Percentiles rank a stretch among this genome's conserved stretches.
phyloP scores from a whole-genome alignment of 2,888 invertebrate genomes.

The Lepidochrysops patricia region DNA sequence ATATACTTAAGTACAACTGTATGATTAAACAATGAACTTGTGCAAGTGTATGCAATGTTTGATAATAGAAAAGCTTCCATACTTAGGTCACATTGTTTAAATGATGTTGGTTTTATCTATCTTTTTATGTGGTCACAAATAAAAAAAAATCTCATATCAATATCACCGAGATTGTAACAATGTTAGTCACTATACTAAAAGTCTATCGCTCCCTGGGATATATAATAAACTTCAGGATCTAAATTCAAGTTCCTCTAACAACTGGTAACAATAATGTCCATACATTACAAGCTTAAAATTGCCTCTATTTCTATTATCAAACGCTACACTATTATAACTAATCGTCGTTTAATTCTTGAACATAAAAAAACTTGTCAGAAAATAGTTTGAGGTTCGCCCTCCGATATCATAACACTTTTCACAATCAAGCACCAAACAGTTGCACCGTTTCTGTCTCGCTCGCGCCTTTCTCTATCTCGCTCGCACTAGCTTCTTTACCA shows the following conservation, averaged over 20 bases:
- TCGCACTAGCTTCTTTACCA: too few relatives aligned
- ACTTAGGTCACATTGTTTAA: not conserved
- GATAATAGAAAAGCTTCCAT: not conserved
- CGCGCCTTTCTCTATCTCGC: slow-evolving; percentile 32
- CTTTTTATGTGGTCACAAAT: not conserved
- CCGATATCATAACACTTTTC: slow-evolving; percentile 38
- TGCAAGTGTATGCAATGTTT: slow-evolving; percentile 10
- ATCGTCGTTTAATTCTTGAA: slow-evolving; percentile 20
- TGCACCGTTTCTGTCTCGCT: slow-evolving; percentile 15
- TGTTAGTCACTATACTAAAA: too few relatives aligned
- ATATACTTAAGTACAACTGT: slow-evolving; percentile 46
- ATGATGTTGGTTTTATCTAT: not conserved
- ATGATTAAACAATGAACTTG: slow-evolving; percentile 32
- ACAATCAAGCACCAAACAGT: slow-evolving; percentile 24
- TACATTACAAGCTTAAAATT: not conserved
- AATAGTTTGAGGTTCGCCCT: slow-evolving; percentile 29
- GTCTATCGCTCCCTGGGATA: too few relatives aligned
- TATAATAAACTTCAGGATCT: too few relatives aligned
- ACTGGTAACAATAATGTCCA: too few relatives aligned
- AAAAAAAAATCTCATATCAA: too few relatives aligned
- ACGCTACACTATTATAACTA: slow-evolving; percentile 5
- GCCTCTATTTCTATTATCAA: slow-evolving; percentile 12
- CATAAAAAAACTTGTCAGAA: slow-evolving; percentile 39
- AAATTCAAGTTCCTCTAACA: too few relatives aligned
- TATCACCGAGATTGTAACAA: too few relatives aligned